Evolutionary conservation across 2,888 invertebrate genomes (phyloP).

Genomic region (Baccha elongata): DNA sequence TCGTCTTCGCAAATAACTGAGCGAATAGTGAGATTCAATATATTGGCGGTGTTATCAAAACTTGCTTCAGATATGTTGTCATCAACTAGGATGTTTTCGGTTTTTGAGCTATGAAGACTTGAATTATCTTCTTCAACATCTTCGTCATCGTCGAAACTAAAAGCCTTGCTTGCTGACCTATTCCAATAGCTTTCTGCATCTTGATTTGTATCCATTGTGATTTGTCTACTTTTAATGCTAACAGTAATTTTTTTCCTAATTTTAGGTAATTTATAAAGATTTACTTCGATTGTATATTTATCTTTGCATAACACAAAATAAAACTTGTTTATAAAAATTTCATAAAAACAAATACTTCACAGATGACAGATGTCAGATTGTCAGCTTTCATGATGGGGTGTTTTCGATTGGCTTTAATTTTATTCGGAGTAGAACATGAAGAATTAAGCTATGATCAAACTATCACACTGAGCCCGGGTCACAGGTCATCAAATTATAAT

Average conservation of each 20-base stretch:
- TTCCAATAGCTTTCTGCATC: constrained; percentile 92
- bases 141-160: constrained; percentile 91
- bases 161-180: constrained; percentile 87
- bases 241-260: neutral
- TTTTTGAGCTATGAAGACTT: neutral
- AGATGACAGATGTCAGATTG: neutral
- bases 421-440: too few species aligned
- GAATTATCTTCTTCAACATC: constrained; percentile 80
- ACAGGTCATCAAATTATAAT: too few species aligned
- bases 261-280: too few species aligned
- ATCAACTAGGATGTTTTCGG: constrained; percentile 41
- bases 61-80: constrained; percentile 81
- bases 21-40: constrained; percentile 79
- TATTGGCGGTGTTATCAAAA: constrained; percentile 78
- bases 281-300: constrained; percentile 3
- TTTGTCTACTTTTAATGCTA: neutral
- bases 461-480: too few species aligned
- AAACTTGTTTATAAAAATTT: neutral
- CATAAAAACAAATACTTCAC: neutral
- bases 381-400: too few species aligned
- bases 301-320: constrained; percentile 25
- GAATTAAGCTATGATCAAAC: too few species aligned
- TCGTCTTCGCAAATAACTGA: constrained; percentile 80
- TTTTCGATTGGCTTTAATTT: too few species aligned
- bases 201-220: constrained; percentile 77